Evolutionary conservation across 2,113 vertebrate genomes (phyloP).

Genomic region (Chrysemys picta): DNA sequence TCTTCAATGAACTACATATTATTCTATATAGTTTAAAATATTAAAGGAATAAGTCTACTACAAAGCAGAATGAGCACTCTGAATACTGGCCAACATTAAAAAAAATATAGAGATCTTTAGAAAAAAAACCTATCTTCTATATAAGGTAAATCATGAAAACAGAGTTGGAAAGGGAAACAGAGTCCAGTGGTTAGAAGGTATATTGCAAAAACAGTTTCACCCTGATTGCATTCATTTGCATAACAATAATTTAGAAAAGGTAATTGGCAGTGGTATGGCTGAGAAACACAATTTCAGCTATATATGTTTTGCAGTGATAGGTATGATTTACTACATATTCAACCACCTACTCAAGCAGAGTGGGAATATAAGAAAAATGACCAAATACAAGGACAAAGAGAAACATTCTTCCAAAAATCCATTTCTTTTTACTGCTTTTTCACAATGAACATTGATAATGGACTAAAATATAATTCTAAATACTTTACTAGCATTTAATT

Average conservation of each 20-base stretch:
- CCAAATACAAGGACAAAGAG: background rate
- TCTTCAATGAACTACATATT: background rate
- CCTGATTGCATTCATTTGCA: background rate
- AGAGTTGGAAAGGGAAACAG: conserved; percentile 12
- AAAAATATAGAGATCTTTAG: conserved; percentile 61
- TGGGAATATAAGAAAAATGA: conserved; percentile 56
- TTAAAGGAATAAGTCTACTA: conserved; percentile 12
- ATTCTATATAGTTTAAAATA: conserved; percentile 28
- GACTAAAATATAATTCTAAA: background rate
- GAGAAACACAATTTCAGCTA: conserved; percentile 71
- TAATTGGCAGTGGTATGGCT: conserved; percentile 32
- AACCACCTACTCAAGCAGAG: conserved; percentile 70
- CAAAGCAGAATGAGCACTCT: conserved; percentile 2
- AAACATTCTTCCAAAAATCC: background rate
- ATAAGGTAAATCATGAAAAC: background rate
- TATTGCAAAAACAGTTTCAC: conserved; percentile 19
- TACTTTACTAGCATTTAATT: background rate
- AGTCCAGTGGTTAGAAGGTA: conserved; percentile 46
- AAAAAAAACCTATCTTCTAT: conserved; percentile 52
- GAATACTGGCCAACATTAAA: conserved; percentile 69
- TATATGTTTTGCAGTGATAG: conserved; percentile 26
- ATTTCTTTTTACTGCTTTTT: background rate
- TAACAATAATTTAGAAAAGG: conserved; percentile 2
- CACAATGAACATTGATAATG: background rate
- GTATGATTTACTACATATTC: conserved; percentile 66